Conservation (phyloP, 92 coral and sea anemone genomes). For the Umimayanthus chanpuru region DNA sequence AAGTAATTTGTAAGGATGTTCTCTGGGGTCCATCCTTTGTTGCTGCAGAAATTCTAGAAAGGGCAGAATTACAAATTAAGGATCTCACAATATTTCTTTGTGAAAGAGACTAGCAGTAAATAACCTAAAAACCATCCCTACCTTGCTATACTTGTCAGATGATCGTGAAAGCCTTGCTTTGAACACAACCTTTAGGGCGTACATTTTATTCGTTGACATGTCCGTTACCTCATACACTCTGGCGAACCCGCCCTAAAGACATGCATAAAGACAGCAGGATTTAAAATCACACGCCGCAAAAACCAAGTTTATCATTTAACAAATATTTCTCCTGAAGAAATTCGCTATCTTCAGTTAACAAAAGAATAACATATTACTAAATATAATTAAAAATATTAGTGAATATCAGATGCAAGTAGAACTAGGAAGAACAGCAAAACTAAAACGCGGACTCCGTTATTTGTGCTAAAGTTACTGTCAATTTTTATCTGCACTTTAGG, state of each 20-base stretch:
- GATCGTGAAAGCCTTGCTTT: constrained; percentile 88
- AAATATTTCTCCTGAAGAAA: neutral
- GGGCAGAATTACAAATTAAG: neutral
- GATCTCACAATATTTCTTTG: neutral
- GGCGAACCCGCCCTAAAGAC: constrained; percentile 94
- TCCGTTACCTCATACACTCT: constrained; percentile 98
- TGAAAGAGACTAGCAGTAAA: neutral
- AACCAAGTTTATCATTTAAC: neutral
- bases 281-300: neutral
- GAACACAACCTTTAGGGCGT: constrained; percentile 92
- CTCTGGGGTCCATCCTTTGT: neutral
- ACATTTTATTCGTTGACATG: constrained; percentile 91
- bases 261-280: neutral
- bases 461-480: neutral
- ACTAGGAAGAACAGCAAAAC: neutral
- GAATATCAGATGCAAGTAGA: neutral
- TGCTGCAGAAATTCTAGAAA: neutral
- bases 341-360: neutral
- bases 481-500: neutral
- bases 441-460: neutral
- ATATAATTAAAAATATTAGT: too few species aligned
- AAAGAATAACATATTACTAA: too few species aligned
- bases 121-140: neutral
- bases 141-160: constrained; percentile 74
- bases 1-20: neutral